phyloP scores from a whole-genome alignment of 2,113 vertebrate genomes.

The Cacatua alba region DNA sequence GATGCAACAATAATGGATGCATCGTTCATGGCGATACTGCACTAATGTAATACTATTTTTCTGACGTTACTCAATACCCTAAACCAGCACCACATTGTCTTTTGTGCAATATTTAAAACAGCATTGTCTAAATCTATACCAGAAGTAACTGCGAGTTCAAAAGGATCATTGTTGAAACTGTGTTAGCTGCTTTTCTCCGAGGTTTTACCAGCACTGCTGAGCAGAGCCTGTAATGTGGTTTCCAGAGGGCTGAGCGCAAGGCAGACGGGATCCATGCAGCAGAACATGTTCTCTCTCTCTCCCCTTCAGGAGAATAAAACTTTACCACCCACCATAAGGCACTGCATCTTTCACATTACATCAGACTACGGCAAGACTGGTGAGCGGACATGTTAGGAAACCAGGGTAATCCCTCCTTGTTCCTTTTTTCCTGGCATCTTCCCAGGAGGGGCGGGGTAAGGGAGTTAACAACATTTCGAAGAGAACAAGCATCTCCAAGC shows the following conservation, averaged over 20 bases:
- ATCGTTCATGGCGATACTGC: fast-evolving
- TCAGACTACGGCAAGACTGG: not conserved
- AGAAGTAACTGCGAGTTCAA: not conserved
- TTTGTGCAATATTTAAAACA: not conserved
- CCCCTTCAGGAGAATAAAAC: not conserved
- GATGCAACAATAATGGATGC: not conserved
- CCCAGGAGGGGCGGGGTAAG: not conserved
- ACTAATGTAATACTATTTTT: not conserved
- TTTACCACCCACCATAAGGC: not conserved
- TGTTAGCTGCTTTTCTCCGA: not conserved
- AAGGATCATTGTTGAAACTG: not conserved
- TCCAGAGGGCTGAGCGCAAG: not conserved
- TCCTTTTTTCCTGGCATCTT: constrained; percentile 12
- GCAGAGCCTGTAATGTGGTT: not conserved
- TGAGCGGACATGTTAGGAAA: not conserved
- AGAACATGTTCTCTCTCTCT: not conserved
- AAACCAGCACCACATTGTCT: not conserved
- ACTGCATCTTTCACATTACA: fast-evolving
- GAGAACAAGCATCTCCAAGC: not conserved
- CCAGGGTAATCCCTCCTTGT: not conserved
- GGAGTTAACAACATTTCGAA: not conserved
- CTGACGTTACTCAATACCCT: not conserved
- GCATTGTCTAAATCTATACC: not conserved
- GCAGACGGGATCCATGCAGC: not conserved
- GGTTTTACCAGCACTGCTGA: not conserved